These are phyloP conservation scores for Macrosteles quadrilineatus DNA, from an alignment of 1,140 invertebrate genomes.

Conservation along the genomic window DNA sequence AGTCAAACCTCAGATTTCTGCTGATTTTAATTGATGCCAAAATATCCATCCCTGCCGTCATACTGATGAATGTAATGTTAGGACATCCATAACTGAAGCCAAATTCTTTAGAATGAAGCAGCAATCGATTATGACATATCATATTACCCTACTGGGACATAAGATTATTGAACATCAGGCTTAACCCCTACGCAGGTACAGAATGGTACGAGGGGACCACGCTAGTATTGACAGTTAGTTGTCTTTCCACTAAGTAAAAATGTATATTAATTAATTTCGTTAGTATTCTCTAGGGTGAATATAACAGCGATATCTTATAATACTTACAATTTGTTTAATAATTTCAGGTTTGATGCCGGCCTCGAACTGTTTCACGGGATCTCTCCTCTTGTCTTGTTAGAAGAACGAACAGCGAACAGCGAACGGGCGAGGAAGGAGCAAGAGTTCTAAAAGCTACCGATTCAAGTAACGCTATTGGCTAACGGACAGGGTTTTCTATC, in stretches of 20 bases:
- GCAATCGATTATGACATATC: not conserved
- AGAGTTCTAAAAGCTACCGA: not conserved
- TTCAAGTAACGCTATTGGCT: slow-evolving; percentile 10
- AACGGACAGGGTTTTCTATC: slow-evolving; percentile 23
- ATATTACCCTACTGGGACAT: not conserved
- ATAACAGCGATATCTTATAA: not conserved
- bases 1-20: not conserved
- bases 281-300: too few species aligned
- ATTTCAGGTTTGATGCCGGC: not conserved
- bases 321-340: not conserved
- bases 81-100: not conserved
- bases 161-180: not conserved
- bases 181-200: slow-evolving; percentile 10
- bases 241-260: too few species aligned
- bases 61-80: not conserved
- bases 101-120: not conserved
- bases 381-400: not conserved
- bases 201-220: not conserved
- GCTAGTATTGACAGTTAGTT: not conserved
- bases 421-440: not conserved
- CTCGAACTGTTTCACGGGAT: not conserved
- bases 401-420: not conserved
- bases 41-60: slow-evolving; percentile 3
- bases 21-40: not conserved
- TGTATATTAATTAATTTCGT: too few species aligned